phyloP scores from a whole-genome alignment of 2,888 invertebrate genomes.

The Sthenelais limicola region DNA sequence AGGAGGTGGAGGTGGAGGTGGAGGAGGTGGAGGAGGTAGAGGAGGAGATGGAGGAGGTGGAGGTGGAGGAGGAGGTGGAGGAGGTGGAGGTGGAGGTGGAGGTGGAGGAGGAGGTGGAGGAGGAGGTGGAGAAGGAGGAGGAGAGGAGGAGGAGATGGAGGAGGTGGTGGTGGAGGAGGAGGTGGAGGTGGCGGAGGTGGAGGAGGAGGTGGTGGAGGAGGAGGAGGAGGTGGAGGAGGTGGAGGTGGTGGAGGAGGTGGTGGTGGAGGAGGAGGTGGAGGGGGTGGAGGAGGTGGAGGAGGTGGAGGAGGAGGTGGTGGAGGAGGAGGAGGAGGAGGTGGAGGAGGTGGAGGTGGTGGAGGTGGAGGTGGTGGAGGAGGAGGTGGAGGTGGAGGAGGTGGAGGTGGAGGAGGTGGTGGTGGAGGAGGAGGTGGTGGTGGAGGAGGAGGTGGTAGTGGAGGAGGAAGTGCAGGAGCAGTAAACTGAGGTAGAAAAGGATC shows the following conservation, averaged over 20 bases:
- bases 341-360: not conserved
- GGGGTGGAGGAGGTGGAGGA: not conserved
- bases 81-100: conserved; percentile 33
- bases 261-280: conserved; percentile 1
- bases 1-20: not conserved
- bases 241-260: not conserved
- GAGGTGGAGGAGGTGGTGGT: not conserved
- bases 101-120: conserved; percentile 38
- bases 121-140: conserved; percentile 18
- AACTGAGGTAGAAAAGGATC: too few relatives aligned
- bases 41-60: not conserved
- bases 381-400: conserved; percentile 11
- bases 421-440: not conserved
- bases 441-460: not conserved
- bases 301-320: not conserved
- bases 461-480: conserved; percentile 2
- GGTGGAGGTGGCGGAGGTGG: not conserved
- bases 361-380: not conserved
- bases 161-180: conserved; percentile 39
- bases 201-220: not conserved
- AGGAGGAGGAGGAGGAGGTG: not conserved
- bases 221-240: not conserved
- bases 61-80: not conserved
- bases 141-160: conserved; percentile 39
- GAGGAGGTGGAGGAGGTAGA: not conserved